phyloP scores from a whole-genome alignment of 37 sponge, comb jelly and placozoan species.

The Diacarnus erythraeanus region DNA sequence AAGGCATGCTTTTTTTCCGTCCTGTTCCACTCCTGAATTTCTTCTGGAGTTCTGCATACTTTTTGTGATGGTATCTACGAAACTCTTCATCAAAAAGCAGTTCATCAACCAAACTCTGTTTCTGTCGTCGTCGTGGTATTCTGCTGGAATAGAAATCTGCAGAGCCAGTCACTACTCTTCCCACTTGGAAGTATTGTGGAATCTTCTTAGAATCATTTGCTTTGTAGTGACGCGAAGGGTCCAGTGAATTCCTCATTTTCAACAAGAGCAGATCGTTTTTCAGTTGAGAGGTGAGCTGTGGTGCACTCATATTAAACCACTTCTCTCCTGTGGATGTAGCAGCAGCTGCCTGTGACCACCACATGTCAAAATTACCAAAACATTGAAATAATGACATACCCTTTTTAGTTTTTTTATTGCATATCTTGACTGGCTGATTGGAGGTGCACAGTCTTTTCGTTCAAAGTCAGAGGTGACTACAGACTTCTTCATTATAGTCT shows the following conservation, averaged over 20 bases:
- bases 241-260: constrained; percentile 66
- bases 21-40: constrained; percentile 30
- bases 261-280: constrained; percentile 72
- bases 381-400: constrained; percentile 11
- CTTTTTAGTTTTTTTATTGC: constrained; percentile 42
- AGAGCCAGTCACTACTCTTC: constrained; percentile 59
- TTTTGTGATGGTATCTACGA: constrained; percentile 33
- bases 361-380: not conserved
- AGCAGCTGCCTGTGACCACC: constrained; percentile 24
- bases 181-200: constrained; percentile 83
- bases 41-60: constrained; percentile 24
- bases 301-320: constrained; percentile 80
- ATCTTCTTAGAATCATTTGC: constrained; percentile 51
- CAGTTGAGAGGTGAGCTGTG: constrained; percentile 66
- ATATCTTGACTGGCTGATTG: constrained; percentile 27
- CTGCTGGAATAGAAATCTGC: constrained; percentile 78
- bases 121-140: constrained; percentile 56
- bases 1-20: constrained; percentile 24
- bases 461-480: constrained; percentile 76
- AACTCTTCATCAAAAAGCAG: constrained; percentile 65
- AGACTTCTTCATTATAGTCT: constrained; percentile 67
- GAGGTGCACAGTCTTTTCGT: constrained; percentile 55
- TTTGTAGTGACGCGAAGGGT: constrained; percentile 76
- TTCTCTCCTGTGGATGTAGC: constrained; percentile 55
- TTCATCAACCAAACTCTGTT: constrained; percentile 74